A percentile compares a stretch with the other conserved stretches of the same genome.
phyloP scores from a whole-genome alignment of 2,797 vertebrate species.

The Lepus townsendii region DNA sequence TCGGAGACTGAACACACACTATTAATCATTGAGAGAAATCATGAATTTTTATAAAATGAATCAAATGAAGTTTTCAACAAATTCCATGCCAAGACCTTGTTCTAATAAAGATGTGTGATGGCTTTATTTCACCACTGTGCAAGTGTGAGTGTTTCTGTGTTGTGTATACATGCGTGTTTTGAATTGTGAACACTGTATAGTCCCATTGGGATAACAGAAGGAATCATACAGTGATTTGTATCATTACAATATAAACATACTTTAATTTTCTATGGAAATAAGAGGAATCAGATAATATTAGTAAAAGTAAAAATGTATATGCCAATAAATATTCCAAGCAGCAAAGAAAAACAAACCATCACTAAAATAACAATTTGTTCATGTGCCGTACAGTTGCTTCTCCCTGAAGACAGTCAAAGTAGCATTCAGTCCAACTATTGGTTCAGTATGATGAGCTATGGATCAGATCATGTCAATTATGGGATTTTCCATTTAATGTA shows the following conservation, averaged over 20 bases:
- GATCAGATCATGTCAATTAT: neutral
- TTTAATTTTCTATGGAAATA: neutral
- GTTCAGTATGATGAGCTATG: neutral
- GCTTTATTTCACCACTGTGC: neutral
- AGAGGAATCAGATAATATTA: neutral
- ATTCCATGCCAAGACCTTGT: neutral
- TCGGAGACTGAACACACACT: neutral
- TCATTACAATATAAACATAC: neutral
- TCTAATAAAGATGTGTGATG: neutral
- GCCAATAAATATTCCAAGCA: neutral
- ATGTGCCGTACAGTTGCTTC: neutral
- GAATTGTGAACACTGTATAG: neutral
- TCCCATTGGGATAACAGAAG: neutral
- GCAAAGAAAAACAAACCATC: neutral
- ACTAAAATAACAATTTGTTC: neutral
- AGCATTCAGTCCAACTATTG: too few species aligned
- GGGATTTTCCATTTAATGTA: neutral
- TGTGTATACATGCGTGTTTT: neutral
- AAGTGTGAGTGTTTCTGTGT: neutral
- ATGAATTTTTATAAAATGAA: constrained; percentile 27
- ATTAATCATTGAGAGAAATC: constrained; percentile 24
- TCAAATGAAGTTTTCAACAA: constrained; percentile 62
- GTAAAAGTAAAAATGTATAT: neutral
- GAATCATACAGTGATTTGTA: neutral
- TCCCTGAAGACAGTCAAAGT: neutral